These are phyloP conservation scores for Talpa occidentalis DNA, from an alignment of 2,113 vertebrate species.

Conservation along the genomic window DNA sequence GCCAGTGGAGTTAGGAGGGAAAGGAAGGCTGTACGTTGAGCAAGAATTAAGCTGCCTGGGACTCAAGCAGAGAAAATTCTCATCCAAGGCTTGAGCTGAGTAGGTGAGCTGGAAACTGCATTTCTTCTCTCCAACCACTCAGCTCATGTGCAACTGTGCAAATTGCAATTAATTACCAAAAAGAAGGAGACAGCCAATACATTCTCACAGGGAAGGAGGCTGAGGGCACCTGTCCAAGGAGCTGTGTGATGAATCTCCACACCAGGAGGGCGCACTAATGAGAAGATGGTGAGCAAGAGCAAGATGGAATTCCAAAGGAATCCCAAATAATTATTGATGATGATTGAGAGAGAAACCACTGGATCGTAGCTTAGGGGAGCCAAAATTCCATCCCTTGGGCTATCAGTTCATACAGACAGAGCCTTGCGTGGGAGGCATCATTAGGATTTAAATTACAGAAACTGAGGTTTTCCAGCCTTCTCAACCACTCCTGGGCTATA, in stretches of 20 bases:
- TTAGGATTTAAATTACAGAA: neutral
- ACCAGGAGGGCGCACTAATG: neutral
- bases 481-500: neutral
- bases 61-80: neutral
- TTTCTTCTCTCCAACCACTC: neutral
- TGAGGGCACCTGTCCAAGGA: neutral
- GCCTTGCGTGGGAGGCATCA: neutral
- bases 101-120: neutral
- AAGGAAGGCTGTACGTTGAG: neutral
- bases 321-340: neutral
- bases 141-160: neutral
- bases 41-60: neutral
- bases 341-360: neutral
- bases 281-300: neutral
- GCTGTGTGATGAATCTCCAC: neutral
- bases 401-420: neutral
- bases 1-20: neutral
- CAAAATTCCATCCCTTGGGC: neutral
- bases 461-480: neutral
- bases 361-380: neutral
- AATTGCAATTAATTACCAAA: conserved; percentile 49
- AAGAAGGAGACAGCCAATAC: neutral
- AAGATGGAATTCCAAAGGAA: neutral
- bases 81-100: neutral
- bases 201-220: neutral